Percentiles rank a stretch among this genome's conserved stretches.
These are phyloP conservation scores for Ischnus inquisitorius DNA, from an alignment of 2,888 invertebrate genomes.

Conservation along the genomic window DNA sequence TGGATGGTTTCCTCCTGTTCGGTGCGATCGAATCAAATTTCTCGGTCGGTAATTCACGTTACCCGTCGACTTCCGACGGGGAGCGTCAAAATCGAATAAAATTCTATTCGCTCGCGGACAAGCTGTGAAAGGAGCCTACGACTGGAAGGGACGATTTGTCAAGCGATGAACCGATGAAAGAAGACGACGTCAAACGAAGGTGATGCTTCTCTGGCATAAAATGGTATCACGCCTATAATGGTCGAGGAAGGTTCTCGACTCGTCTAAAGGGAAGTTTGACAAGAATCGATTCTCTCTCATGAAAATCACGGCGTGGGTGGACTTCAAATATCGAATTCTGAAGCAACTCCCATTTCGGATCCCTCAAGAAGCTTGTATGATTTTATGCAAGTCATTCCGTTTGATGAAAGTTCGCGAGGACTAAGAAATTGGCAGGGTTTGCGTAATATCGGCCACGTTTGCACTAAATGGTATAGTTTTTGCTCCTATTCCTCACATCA, in stretches of 20 bases:
- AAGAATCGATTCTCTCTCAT: background rate
- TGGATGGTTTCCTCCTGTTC: background rate
- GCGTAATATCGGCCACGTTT: conserved; percentile 31
- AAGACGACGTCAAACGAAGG: conserved; percentile 7
- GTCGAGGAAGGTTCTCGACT: conserved; percentile 34
- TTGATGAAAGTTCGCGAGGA: conserved; percentile 71
- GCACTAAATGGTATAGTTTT: background rate
- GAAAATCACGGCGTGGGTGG: background rate
- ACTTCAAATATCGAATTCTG: background rate
- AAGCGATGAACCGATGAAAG: conserved; percentile 25
- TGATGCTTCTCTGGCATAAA: conserved; percentile 35
- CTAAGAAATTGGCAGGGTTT: conserved; percentile 44
- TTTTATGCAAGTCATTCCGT: conserved; percentile 73
- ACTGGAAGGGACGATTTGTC: conserved; percentile 55
- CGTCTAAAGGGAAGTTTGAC: conserved; percentile 20
- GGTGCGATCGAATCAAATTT: conserved; percentile 9
- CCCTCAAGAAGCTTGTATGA: conserved; percentile 14
- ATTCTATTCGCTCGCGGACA: conserved; percentile 31
- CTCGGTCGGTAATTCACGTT: background rate
- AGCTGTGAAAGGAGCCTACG: background rate
- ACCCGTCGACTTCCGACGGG: background rate
- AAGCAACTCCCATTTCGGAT: background rate
- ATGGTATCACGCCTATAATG: conserved; percentile 25
- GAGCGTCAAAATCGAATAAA: conserved; percentile 13
- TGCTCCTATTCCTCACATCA: background rate